Conservation (phyloP, 2,113 vertebrate species). For the Henicopernis longicauda region DNA sequence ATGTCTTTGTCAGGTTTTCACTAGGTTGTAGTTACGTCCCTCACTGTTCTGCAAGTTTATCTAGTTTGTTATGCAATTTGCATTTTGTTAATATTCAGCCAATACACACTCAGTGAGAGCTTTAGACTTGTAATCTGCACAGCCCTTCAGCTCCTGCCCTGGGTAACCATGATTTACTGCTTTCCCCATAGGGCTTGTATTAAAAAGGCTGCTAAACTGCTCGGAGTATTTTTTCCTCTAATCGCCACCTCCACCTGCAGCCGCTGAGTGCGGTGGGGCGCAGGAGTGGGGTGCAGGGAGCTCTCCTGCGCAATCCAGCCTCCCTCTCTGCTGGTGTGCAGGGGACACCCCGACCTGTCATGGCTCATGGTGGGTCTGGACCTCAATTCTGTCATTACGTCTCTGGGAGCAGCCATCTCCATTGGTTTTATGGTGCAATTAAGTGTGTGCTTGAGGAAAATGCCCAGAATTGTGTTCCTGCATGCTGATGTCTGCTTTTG, state of each 20-base stretch:
- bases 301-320: neutral
- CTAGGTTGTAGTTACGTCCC: neutral
- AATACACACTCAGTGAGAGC: neutral
- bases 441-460: neutral
- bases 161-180: neutral
- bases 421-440: neutral
- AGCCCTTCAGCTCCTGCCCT: neutral
- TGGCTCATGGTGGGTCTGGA: neutral
- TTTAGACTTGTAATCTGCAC: neutral
- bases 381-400: neutral
- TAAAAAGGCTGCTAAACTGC: neutral
- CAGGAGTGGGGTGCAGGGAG: fast-evolving
- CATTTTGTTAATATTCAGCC: neutral
- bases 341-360: fast-evolving
- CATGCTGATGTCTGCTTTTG: neutral
- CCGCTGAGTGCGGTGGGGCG: fast-evolving
- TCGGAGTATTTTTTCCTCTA: neutral
- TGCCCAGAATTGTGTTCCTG: neutral
- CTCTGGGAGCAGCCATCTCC: neutral
- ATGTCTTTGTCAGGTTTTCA: neutral
- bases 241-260: neutral
- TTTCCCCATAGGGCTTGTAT: neutral
- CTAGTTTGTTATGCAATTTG: neutral
- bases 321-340: fast-evolving
- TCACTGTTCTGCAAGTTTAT: neutral